Evolutionary conservation across 2,888 invertebrate species (phyloP), one percentile per base, ranked within the genome.

Genomic region (Hermaeophaga mercurialis): DNA sequence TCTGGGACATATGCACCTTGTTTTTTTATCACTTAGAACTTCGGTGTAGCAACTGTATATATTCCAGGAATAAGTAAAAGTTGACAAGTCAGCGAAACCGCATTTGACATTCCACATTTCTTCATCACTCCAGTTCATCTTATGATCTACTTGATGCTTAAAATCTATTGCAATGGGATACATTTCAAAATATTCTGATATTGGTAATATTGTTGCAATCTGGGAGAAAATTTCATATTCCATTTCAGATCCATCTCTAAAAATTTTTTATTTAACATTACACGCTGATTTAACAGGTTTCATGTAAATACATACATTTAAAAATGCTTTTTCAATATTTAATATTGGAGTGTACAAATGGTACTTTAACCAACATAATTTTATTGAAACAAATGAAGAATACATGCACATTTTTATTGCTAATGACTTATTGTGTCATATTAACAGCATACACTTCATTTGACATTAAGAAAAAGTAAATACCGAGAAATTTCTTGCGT

Each of bases 141-240:
- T 66, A 19, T 64, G 63, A 73, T 80, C 72, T 67, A 78, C 80
- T 73, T 81, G 39, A 73, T 80, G 69, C 73, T 74, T 59, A 79
- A 86, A 73, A 76, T 82, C 67, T 71, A 80, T 69, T 9, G 74
- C 74, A 60, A 78, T 80, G 47, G 82, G 54, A 18, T 63, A 56
- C n/a, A 65, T 64, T 24, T 63, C 59, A 26, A 56, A 49, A 9
- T 56, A 56, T 24, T 62, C 56, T 9, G 62, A 56, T 12, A 66
- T 39, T 3, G 65, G 61, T 54, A 77, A 75, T 8, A 81, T 75
- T 11, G 76, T 75, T 6, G 80, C 75, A 6, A 83, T 80, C 57
- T 83, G 82, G 1, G 89, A 88, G 54, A 85, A 82, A 48, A 87
- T 79, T 66, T 82, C 81, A 75, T 85, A 87, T 72, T 87, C 85